Conservation (phyloP, 2,888 invertebrate genomes). For the Helicoverpa assulta region DNA sequence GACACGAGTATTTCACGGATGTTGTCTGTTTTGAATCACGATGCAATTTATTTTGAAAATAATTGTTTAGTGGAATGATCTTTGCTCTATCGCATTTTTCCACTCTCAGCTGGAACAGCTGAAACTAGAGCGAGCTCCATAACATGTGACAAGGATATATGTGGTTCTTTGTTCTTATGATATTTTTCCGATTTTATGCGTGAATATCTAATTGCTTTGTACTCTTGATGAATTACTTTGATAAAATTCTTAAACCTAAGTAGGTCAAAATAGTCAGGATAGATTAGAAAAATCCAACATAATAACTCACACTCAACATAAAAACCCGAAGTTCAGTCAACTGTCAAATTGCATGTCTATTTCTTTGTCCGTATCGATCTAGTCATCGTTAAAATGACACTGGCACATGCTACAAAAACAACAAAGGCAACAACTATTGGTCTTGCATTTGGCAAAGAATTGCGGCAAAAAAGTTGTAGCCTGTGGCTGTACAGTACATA, state of each 20-base stretch:
- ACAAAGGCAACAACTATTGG: slow-evolving; percentile 42
- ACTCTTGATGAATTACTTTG: not conserved
- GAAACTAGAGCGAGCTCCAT: too few relatives aligned
- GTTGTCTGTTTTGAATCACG: slow-evolving; percentile 67
- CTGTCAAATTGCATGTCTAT: slow-evolving; percentile 66
- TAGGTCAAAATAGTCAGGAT: slow-evolving; percentile 36
- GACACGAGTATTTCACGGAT: slow-evolving; percentile 53
- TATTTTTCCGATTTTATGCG: too few relatives aligned
- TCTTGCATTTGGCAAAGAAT: slow-evolving; percentile 38
- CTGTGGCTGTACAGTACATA: slow-evolving; percentile 57
- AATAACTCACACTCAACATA: slow-evolving; percentile 23
- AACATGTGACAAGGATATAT: too few relatives aligned
- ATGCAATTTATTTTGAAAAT: slow-evolving; percentile 67
- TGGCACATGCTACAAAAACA: slow-evolving; percentile 64
- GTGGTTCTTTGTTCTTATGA: too few relatives aligned
- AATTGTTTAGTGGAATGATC: slow-evolving; percentile 8
- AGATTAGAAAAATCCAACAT: slow-evolving; percentile 10
- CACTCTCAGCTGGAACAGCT: too few relatives aligned
- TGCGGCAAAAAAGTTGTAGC: slow-evolving; percentile 39
- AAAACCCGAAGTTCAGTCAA: slow-evolving; percentile 67
- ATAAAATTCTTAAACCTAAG: not conserved
- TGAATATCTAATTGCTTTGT: not conserved
- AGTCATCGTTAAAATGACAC: slow-evolving; percentile 56
- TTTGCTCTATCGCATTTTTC: not conserved
- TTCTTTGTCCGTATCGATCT: slow-evolving; percentile 68